Conservation (phyloP, 2,113 vertebrate genomes). For the Nymphicus hollandicus region DNA sequence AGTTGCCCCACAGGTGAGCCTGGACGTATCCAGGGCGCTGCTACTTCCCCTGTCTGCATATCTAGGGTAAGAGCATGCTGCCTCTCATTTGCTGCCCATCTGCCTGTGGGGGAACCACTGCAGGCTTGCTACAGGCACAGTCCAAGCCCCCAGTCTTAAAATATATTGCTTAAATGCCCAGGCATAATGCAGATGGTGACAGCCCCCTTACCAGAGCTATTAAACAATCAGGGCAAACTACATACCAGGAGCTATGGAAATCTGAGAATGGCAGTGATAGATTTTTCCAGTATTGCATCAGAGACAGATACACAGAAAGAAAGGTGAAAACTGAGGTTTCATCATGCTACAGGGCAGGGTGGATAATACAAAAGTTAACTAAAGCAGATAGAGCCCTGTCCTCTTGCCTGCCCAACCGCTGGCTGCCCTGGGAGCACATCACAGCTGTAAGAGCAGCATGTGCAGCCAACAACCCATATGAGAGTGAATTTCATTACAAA, state of each 20-base stretch:
- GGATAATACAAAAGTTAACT: neutral
- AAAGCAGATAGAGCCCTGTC: neutral
- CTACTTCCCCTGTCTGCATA: neutral
- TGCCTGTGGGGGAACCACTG: neutral
- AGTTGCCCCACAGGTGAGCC: accelerated
- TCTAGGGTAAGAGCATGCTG: neutral
- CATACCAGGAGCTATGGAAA: neutral
- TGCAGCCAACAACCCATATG: neutral
- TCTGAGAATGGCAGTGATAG: neutral
- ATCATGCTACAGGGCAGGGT: neutral
- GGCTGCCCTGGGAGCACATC: neutral
- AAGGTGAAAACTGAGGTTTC: neutral
- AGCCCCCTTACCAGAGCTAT: neutral
- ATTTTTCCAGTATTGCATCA: neutral
- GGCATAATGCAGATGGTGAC: neutral
- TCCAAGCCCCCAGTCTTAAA: neutral
- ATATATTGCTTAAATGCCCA: neutral
- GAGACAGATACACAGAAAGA: neutral
- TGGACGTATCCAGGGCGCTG: neutral
- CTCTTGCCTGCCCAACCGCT: neutral
- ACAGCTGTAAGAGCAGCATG: neutral
- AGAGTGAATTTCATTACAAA: neutral
- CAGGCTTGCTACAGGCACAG: neutral
- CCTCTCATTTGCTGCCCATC: neutral
- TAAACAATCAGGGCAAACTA: neutral